Evolutionary conservation across 2,888 invertebrate genomes (phyloP), one percentile per base, ranked within the genome.

Genomic region (Microctonus hyperodae): DNA sequence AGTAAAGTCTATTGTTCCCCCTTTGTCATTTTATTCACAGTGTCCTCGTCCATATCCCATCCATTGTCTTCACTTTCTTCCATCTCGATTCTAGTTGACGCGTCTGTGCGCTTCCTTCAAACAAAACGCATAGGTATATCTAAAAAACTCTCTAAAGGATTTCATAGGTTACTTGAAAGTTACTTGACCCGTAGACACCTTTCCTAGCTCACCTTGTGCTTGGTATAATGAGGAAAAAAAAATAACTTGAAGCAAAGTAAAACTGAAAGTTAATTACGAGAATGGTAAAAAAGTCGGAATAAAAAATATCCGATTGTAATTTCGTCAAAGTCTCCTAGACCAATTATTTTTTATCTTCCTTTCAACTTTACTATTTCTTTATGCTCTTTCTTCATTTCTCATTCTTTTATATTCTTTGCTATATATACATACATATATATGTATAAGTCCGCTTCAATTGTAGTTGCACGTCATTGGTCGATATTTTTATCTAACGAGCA

Each of bases 61-160:
- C 59, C 60, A 69, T 72, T 69, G 70, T 71, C 68, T 68, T 56
- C 61, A 69, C 59, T 66, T 68, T 63, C 72, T 64, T 66, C 55
- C 44, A 59, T 64, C 65, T 44, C 44, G 48, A 67, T 64, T 50
- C 64, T 48, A 64, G 44, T 65, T 62, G 48, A 65, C 64, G 53
- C 37, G 55, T 33, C 65, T 37, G 62, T 62, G 11, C 28, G 58
- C 63, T 57, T 40, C 61, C 31, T 59, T 57, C 65, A 16, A 31
- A 59, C 40, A 40, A 60, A 35, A 13, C 7, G 13, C 20, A 22
- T 3, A 7, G 16, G 33, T 28, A 33, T 51, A 33, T 35, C 56
- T 37, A 40, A 37, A 25, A 55, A 56, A 40, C 1, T 4, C 16
- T 48, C 44, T 44, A 44, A 60, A 28, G 44, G 44, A 44, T 51